Evolutionary conservation across 2,888 invertebrate genomes (phyloP), one percentile per base, ranked within the genome.

Genomic region (Diogma glabrata): DNA sequence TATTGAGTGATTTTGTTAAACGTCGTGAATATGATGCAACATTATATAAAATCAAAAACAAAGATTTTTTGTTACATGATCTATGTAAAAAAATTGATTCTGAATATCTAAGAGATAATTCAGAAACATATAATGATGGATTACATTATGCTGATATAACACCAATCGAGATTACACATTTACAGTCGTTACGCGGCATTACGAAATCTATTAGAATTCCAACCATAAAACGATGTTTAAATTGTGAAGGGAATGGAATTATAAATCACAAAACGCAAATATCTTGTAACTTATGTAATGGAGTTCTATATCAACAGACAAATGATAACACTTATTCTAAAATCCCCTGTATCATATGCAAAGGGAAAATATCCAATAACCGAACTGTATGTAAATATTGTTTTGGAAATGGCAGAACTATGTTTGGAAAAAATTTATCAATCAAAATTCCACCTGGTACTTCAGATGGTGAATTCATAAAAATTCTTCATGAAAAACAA

Each of bases 1-100:
- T 96, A 14, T 58, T 70, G 1, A 71, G 70, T 51, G 97, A 99
- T 74, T 91, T 91, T 4, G 77, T 74, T 7, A 96, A 95, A 70
- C 79, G 94, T 50, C 84, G 85, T 60, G 64, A 67, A 47, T 68
- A 67, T 48, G 68, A 68, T 51, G 67, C 66, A 5, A 49, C 20
- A 43, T 23, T 43, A 43, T 14, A 22, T 20, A 43, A 43, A 43
- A 22, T 22, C n/a, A n/a, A n/a, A n/a, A n/a, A n/a, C n/a, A n/a
- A n/a, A n/a, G n/a, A n/a, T n/a, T n/a, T n/a, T n/a, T n/a, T n/a
- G n/a, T n/a, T n/a, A n/a, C n/a, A n/a, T n/a, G n/a, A n/a, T n/a
- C n/a, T n/a, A n/a, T n/a, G n/a, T n/a, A n/a, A n/a, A n/a, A n/a
- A n/a, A n/a, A n/a, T n/a, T n/a, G n/a, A n/a, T n/a, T n/a, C n/a